Evolutionary conservation across 1,140 invertebrate species (phyloP), one percentile per base, ranked within the genome.

Genomic region (Steinernema khuongi): DNA sequence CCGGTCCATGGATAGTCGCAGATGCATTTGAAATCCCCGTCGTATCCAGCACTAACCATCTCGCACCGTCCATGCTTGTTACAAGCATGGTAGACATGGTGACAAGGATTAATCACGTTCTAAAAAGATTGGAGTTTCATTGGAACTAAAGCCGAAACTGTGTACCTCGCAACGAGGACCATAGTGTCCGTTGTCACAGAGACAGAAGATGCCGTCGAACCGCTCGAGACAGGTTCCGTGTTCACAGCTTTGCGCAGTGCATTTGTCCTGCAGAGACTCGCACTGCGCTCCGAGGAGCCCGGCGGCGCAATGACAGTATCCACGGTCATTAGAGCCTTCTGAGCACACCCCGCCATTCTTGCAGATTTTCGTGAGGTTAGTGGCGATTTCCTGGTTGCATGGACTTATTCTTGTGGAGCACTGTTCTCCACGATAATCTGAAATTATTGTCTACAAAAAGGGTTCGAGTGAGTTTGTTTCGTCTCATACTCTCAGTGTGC

Each of bases 181-280:
- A 22, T 14, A 60, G 26, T 60, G 26, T 7, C 50, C 50, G 11
- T 60, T 26, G 4, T 60, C 50, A 22, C 50, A 60, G 7, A 17
- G 19, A 26, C 50, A 60, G 50, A 60, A 60, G 19, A 14, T 14
- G 22, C 22, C 50, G 19, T 60, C 22, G 50, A 60, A 60, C 22
- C 50, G 50, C 26, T 60, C 50, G 50, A 60, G 50, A 22, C 50
- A 60, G 14, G 4, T 60, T 60, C 50, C 50, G 50, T 60, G 50
- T 7, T 60, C 11, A 22, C 50, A 60, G 26, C 50, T 60, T 14
- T 60, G 14, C 14, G 50, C 50, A 26, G 50, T 14, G 19, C 50
- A 60, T 26, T 26, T 11, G 19, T 60, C 26, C 4, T 17, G 11
- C 4, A 60, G 7, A 4, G 22, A 60, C 11, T 14, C 14, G 22